Evolutionary conservation across 2,113 vertebrate species (phyloP).

Genomic region (Peromyscus californicus): DNA sequence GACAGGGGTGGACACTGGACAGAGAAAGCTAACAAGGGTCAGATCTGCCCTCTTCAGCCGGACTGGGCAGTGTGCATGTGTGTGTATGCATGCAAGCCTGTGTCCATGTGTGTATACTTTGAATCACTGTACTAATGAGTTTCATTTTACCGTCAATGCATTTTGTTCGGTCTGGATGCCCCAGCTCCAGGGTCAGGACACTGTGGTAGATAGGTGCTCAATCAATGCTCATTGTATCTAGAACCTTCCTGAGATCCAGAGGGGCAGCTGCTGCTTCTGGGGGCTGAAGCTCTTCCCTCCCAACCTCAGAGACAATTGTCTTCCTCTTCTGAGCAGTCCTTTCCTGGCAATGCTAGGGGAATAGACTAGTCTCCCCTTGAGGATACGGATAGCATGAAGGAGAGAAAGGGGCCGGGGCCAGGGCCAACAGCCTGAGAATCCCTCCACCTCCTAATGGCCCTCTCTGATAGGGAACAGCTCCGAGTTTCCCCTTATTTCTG

Average conservation of each 20-base stretch:
- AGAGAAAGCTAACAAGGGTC: not conserved
- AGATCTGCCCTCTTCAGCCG: not conserved
- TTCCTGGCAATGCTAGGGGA: fast-evolving
- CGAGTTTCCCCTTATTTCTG: not conserved
- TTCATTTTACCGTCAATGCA: not conserved
- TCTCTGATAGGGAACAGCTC: fast-evolving
- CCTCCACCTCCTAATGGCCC: not conserved
- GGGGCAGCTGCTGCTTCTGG: not conserved
- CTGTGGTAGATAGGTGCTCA: fast-evolving
- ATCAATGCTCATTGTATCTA: not conserved
- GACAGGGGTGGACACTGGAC: not conserved
- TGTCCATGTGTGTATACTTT: not conserved
- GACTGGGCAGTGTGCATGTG: not conserved
- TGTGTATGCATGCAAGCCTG: fast-evolving
- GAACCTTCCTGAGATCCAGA: not conserved
- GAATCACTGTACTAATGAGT: not conserved
- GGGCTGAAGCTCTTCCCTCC: not conserved
- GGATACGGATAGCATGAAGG: fast-evolving
- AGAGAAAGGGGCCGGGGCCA: no score
- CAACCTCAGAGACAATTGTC: not conserved
- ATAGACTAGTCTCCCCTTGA: no score
- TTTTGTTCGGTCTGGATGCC: not conserved
- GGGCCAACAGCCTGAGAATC: not conserved
- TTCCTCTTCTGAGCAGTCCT: not conserved
- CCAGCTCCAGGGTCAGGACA: not conserved